Evolutionary conservation across 1,140 invertebrate genomes (phyloP), one percentile per base, ranked within the genome.

Genomic region (Drosophila funebris): DNA sequence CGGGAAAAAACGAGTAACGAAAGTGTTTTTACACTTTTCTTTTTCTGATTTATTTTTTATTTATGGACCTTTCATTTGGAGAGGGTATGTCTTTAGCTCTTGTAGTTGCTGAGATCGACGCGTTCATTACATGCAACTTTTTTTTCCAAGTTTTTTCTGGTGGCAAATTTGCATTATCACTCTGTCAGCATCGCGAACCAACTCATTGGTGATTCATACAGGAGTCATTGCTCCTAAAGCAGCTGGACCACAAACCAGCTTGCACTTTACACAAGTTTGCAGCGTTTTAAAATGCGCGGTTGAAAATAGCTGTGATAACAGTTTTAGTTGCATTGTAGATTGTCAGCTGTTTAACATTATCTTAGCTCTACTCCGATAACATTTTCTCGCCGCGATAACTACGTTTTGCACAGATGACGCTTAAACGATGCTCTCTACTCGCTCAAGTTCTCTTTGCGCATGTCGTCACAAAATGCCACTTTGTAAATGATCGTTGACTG

Each of bases 391-490:
- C 13, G 22, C 58, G 44, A 61, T 61, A 61, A 29, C 33, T 20
- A 24, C 0, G 37, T 27, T 9, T 8, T 5, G 31, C 6, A 50
- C 31, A 20, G 24, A 50, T 50, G 18, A 4, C 22, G 13, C n/a
- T n/a, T n/a, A n/a, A 14, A 14, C n/a, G 8, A 0, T 7, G 22
- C 33, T 16, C 31, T 39, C 44, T 46, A 29, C 36, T n/a, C 5
- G 3, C 48, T 4, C 37, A 0, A 16, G 18, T 5, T 2, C 31
- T 52, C 37, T 33, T 8, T 20, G 20, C 20, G 16, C 27, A 56
- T 70, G 68, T 39, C 68, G 68, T 71, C 68, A 71, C 68, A 64
- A 27, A 9, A 11, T 50, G 11, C 13, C 33, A 0, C 4, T 3
- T 31, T 20, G 9, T 11, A 13, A 36, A 29, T 13, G 39, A 58